Percentiles rank a stretch among this genome's conserved stretches.
These are phyloP conservation scores for Psilanteris sp. DNA, from an alignment of 1,140 invertebrate genomes.

Conservation along the genomic window DNA sequence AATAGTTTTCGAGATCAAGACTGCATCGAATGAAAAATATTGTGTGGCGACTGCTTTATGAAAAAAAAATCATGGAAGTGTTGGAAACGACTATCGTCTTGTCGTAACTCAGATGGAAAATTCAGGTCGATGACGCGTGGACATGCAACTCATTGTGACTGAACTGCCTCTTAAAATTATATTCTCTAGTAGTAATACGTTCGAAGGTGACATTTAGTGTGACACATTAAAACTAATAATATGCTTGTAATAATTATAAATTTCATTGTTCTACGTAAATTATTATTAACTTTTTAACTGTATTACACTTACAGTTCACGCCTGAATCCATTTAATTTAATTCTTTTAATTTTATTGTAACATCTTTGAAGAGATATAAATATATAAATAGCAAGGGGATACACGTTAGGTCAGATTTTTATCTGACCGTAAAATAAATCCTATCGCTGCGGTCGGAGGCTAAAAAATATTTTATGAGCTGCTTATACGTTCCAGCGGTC, in stretches of 20 bases:
- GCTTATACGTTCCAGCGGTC: slow-evolving; percentile 80
- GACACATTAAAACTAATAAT: neutral
- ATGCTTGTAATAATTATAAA: neutral
- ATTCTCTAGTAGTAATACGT: slow-evolving; percentile 21
- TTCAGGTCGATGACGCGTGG: slow-evolving; percentile 48
- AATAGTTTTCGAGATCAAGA: slow-evolving; percentile 70
- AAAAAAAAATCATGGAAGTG: slow-evolving; percentile 21
- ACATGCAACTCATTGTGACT: slow-evolving; percentile 55
- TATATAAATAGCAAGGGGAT: slow-evolving; percentile 54
- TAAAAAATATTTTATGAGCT: slow-evolving; percentile 80
- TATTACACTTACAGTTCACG: too few species aligned
- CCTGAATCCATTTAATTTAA: too few species aligned
- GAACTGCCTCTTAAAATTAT: slow-evolving; percentile 59
- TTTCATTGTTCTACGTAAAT: too few species aligned
- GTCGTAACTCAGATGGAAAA: slow-evolving; percentile 47
- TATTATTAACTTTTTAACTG: too few species aligned
- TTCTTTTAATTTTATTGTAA: slow-evolving; percentile 43
- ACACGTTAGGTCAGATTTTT: slow-evolving; percentile 72
- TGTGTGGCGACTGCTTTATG: slow-evolving; percentile 28
- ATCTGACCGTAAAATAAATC: slow-evolving; percentile 78
- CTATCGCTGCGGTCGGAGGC: slow-evolving; percentile 70
- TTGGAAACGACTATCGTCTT: slow-evolving; percentile 42
- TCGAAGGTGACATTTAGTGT: neutral
- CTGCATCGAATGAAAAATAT: slow-evolving; percentile 62
- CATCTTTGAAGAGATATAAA: slow-evolving; percentile 13